Percentiles rank a stretch among this genome's conserved stretches.
Evolutionary conservation across 2,888 invertebrate species (phyloP).

Genomic region (Synergus itoensis): DNA sequence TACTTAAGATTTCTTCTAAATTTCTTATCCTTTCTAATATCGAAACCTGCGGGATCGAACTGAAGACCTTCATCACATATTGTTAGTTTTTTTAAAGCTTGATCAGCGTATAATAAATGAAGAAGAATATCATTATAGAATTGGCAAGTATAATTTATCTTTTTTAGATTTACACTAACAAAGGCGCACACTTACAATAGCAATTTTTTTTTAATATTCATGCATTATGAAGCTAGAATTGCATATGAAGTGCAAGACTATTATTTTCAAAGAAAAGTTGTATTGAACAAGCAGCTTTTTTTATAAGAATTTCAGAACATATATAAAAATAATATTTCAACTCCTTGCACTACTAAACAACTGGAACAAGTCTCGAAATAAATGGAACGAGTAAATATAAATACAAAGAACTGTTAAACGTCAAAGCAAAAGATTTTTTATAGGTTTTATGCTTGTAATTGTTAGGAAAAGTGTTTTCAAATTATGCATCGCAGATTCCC

Average conservation of each 20-base stretch:
- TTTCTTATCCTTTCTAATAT: constrained; percentile 35
- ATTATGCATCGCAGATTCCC: not conserved
- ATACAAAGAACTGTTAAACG: not conserved
- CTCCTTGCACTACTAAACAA: not conserved
- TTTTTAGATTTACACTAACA: too few species aligned
- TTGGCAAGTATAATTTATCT: too few species aligned
- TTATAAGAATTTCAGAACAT: not conserved
- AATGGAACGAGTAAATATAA: not conserved
- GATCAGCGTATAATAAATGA: not conserved
- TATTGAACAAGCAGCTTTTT: not conserved
- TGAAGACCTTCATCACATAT: not conserved
- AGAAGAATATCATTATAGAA: too few species aligned
- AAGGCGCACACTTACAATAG: too few species aligned
- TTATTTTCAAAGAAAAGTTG: too few species aligned
- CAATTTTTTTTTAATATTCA: too few species aligned
- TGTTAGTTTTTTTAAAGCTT: not conserved
- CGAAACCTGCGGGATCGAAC: not conserved
- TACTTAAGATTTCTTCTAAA: constrained; percentile 16
- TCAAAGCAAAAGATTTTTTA: not conserved
- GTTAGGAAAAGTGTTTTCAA: not conserved
- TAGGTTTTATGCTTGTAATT: not conserved
- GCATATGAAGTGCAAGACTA: too few species aligned
- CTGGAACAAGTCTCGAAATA: not conserved
- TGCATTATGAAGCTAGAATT: too few species aligned
- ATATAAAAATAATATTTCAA: not conserved